Evolutionary conservation across 2,888 invertebrate species (phyloP).

Genomic region (Cerceris rybyensis): DNA sequence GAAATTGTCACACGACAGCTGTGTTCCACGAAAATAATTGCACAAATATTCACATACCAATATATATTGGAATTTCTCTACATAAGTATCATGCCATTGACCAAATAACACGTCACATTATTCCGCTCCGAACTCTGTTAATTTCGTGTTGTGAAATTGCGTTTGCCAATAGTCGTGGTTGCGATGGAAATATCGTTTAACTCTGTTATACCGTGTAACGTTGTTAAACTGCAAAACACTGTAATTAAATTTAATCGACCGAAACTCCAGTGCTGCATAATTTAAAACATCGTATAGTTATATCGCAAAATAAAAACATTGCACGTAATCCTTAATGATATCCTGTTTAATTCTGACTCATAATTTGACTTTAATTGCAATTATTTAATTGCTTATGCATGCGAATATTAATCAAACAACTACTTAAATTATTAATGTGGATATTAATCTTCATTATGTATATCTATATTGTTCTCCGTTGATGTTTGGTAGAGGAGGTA

Average conservation of each 20-base stretch:
- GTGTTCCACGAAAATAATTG: too few relatives aligned
- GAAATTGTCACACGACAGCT: too few relatives aligned
- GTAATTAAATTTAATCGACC: conserved; percentile 48
- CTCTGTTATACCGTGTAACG: conserved; percentile 37
- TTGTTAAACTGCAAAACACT: conserved; percentile 35
- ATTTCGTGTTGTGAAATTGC: conserved; percentile 41
- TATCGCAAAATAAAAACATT: conserved; percentile 8
- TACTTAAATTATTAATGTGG: background rate
- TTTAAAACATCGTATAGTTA: conserved; percentile 32
- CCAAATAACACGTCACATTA: conserved; percentile 28
- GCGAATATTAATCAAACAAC: background rate
- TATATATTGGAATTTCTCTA: background rate
- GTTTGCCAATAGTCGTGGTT: conserved; percentile 45
- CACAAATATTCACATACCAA: background rate
- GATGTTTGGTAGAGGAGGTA: background rate
- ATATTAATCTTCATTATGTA: too few relatives aligned
- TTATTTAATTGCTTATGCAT: background rate
- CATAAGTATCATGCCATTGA: conserved; percentile 26
- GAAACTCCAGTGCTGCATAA: conserved; percentile 4
- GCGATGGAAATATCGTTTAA: conserved; percentile 42
- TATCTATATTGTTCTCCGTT: background rate
- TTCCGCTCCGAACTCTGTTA: conserved; percentile 37
- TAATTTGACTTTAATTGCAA: background rate
- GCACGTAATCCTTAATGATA: background rate
- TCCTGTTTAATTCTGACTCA: background rate